These are phyloP conservation scores for Pocota personata DNA, from an alignment of 2,888 invertebrate genomes.

Conservation along the genomic window DNA sequence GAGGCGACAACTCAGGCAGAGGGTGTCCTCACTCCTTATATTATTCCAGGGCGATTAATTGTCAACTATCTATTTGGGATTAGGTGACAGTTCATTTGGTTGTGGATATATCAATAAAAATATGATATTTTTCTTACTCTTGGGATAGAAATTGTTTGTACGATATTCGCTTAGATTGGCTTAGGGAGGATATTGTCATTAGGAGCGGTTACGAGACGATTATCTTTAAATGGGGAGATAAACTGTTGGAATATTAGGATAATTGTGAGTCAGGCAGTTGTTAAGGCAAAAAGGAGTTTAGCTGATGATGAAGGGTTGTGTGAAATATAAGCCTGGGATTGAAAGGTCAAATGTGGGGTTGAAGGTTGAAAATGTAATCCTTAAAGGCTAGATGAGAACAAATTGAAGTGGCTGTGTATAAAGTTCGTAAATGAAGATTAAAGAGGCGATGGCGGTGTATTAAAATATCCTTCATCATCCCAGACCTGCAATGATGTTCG, in stretches of 20 bases:
- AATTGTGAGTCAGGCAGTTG: constrained; percentile 53
- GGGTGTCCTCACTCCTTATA: constrained; percentile 38
- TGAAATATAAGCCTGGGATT: not conserved
- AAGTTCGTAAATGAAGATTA: too few species aligned
- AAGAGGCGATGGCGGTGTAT: too few species aligned
- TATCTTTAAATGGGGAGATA: constrained; percentile 58
- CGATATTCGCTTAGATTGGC: constrained; percentile 21
- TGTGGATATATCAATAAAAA: constrained; percentile 51
- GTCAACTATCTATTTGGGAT: constrained; percentile 67
- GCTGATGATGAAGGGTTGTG: not conserved
- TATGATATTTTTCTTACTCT: constrained; percentile 48
- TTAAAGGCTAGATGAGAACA: not conserved
- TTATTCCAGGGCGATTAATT: constrained; percentile 56
- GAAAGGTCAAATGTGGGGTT: not conserved
- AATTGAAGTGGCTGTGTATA: not conserved
- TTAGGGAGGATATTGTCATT: constrained; percentile 51
- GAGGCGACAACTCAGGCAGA: not conserved
- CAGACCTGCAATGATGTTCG: too few species aligned
- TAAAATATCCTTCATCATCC: too few species aligned
- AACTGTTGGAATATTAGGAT: constrained; percentile 54
- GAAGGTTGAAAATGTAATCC: not conserved
- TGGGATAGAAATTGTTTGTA: constrained; percentile 17
- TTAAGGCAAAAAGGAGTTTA: constrained; percentile 9
- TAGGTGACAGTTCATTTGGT: constrained; percentile 65
- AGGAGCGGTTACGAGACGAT: constrained; percentile 55